A percentile compares a stretch with the other conserved stretches of the same genome.
Evolutionary conservation across 1,140 invertebrate genomes (phyloP).

Genomic region (Tetragnatha versicolor): DNA sequence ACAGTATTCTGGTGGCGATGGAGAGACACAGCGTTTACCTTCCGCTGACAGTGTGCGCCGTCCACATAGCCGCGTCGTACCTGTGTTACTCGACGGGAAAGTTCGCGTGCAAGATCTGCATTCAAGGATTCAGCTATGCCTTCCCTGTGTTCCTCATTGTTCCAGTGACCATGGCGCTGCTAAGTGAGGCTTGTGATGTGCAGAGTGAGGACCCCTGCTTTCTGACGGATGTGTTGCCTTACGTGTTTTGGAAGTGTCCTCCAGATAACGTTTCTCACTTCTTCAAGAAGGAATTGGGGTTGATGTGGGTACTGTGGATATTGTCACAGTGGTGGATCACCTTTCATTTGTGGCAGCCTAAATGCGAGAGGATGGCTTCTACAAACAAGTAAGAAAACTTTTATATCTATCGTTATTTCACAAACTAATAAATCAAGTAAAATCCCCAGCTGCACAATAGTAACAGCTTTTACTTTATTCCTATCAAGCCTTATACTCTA

Average conservation of each 20-base stretch:
- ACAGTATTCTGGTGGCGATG: slow-evolving; percentile 28
- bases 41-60: slow-evolving; percentile 77
- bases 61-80: slow-evolving; percentile 83
- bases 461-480: too few relatives aligned
- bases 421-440: too few relatives aligned
- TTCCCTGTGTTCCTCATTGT: slow-evolving; percentile 92
- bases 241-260: slow-evolving; percentile 87
- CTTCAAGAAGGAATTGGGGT: neutral
- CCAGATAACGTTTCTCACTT: slow-evolving; percentile 69
- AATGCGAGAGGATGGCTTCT: slow-evolving; percentile 93
- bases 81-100: slow-evolving; percentile 89
- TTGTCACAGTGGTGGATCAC: slow-evolving; percentile 95
- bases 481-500: too few relatives aligned
- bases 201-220: slow-evolving; percentile 82
- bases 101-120: slow-evolving; percentile 95
- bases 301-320: slow-evolving; percentile 72
- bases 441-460: too few relatives aligned
- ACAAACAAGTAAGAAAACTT: slow-evolving; percentile 78
- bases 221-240: slow-evolving; percentile 83
- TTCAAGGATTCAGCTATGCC: slow-evolving; percentile 95
- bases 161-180: slow-evolving; percentile 82
- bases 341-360: slow-evolving; percentile 95
- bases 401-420: neutral
- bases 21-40: neutral
- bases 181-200: slow-evolving; percentile 80